Base-by-base conservation (phyloP, 2,888 invertebrate genomes). In the Epinotia brunnichana region DNA sequence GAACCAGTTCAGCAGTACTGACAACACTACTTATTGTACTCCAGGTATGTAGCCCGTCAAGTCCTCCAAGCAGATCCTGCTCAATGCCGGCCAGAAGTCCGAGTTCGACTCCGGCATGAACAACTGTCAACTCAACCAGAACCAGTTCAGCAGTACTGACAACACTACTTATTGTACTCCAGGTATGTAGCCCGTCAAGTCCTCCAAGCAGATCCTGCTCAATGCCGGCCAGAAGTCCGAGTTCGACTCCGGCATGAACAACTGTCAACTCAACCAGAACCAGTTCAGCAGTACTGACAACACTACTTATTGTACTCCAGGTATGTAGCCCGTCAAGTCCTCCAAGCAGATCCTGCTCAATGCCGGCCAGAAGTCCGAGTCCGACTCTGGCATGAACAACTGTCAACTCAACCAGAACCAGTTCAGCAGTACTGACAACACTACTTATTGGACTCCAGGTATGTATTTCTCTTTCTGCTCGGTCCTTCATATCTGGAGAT, bases 361-460 rank as follows among this genome's bases (percentile, higher is more conserved):
- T 24, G 21, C 21, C 2, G 21, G 2, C 1, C 21, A 2, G 21
- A 2, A 24, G 1, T 24, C 21, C 1, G 21, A 24, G 21, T 93
- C 92, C 73, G 93, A 92, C 77, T 92, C 92, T 0, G 93, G 93
- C 11, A 93, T 93, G 92, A 93, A 93, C 82, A 93, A 92, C 80
- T 89, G 86, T 70, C 93, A 92, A 77, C 78, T 92, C 1, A 91
- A 82, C 75, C 92, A 91, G 75, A 88, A 82, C 69, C 80, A 82
- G 62, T 68, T 77, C 2, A 87, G 82, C 57, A 83, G 78, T 13
- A 81, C 85, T n/a, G 84, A 87, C 2, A 91, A 93, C 72, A 90
- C 90, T 0, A 93, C 93, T 0, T 93, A 92, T 76, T 93, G 93
- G 75, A 91, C 93, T 0, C 91, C 92, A 41, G 66, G 66, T 66